Conservation (phyloP, 2,113 vertebrate species). For the Chloroceryle aenea region DNA sequence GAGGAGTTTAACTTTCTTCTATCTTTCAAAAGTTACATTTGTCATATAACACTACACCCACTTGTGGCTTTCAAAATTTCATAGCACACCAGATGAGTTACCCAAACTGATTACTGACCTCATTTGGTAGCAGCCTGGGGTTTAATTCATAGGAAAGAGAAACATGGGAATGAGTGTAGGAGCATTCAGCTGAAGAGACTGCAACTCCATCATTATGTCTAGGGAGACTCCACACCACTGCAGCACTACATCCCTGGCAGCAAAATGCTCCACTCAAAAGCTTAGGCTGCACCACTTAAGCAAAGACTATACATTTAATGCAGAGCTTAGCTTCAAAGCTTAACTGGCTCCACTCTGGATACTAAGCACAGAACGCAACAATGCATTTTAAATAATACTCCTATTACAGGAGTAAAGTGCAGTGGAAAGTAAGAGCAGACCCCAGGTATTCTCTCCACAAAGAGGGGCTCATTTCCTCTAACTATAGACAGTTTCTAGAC, state of each 20-base stretch:
- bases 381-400: not conserved
- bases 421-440: constrained; percentile 42
- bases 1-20: not conserved
- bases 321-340: not conserved
- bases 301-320: not conserved
- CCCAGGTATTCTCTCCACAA: not conserved
- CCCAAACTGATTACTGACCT: not conserved
- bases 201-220: not conserved
- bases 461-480: not conserved
- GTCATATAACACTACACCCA: not conserved
- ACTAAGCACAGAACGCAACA: not conserved
- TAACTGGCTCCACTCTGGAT: not conserved
- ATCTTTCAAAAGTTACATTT: not conserved
- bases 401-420: not conserved
- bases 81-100: not conserved
- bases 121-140: not conserved
- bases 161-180: not conserved
- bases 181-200: not conserved
- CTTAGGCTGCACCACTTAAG: not conserved
- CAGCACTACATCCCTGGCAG: not conserved
- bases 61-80: not conserved
- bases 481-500: constrained; percentile 13
- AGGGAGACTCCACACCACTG: not conserved
- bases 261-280: not conserved
- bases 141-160: not conserved